phyloP scores from a whole-genome alignment of 2,113 vertebrate genomes.

The zebrafish (Danio rerio) region DNA sequence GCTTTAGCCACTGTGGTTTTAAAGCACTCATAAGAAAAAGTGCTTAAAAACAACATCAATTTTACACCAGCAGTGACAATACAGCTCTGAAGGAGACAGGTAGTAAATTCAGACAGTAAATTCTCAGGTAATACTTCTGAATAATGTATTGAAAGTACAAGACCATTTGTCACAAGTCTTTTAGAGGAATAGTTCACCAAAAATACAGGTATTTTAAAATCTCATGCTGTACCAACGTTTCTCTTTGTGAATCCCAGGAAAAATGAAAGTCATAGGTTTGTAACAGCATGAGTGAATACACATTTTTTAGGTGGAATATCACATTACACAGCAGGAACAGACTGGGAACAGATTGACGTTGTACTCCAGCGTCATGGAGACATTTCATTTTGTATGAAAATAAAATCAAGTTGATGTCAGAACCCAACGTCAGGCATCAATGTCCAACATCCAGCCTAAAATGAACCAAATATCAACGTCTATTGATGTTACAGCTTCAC shows the following conservation, averaged over 20 bases:
- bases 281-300: neutral
- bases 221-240: neutral
- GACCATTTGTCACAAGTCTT: neutral
- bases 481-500: no score
- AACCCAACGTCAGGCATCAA: no score
- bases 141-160: neutral
- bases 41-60: conserved; percentile 7
- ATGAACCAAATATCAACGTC: no score
- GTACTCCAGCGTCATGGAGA: no score
- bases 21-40: no score
- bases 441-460: no score
- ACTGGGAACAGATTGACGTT: no score
- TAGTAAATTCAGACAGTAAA: conserved; percentile 6
- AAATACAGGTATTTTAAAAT: neutral
- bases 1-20: no score
- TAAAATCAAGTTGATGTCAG: no score
- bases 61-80: conserved; percentile 15
- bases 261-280: neutral
- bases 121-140: neutral
- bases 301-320: neutral
- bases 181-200: neutral
- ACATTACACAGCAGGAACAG: no score
- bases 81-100: neutral
- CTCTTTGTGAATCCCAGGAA: neutral
- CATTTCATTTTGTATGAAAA: no score